Base-by-base conservation (phyloP, 2,113 vertebrate genomes). In the Bubo bubo region DNA sequence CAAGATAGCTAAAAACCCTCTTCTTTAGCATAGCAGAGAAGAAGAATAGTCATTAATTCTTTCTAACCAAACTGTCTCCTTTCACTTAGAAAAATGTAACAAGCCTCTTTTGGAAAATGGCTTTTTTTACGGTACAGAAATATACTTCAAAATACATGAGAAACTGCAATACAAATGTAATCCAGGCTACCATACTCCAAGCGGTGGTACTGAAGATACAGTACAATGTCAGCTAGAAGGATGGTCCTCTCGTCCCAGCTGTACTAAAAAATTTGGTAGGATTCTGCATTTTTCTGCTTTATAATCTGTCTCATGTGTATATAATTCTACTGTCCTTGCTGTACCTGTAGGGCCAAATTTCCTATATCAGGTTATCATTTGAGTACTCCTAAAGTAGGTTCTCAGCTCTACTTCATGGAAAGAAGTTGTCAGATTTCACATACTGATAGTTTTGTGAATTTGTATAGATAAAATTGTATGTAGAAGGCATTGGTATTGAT, bases 241-340 rank as follows among this genome's bases (percentile, higher is more conserved):
- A 41, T 98, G 98, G 98, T 98, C 98, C 67, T 91, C 90, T 53
- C 96, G 89, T 21, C 97, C 98, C n/a, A 70, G 72, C 73, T 98
- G 98, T 19, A 92, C 53, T 20, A 87, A 96, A 79, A 94, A 85
- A 24, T 30, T 90, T 8, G 97, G 98, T 98, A 96, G 17, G 80
- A 62, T 34, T 79, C 22, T 55, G 35, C 12, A 5, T 81, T 95
- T 76, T 34, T 59, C n/a, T 90, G n/a, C 13, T 75, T 66, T 59
- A 6, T 28, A 13, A 28, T 34, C 9, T 32, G 3, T 41, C 11
- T 23, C 37, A 14, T 10, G 5, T 14, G 4, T 20, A 1, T 49
- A 2, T 11, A n/a, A 26, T 63, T 49, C 32, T 53, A 4, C 64
- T 35, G n/a, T 45, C 41, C n/a, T 75, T 64, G 34, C 56, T 22